A percentile compares a stretch with the other conserved stretches of the same genome.
Evolutionary conservation across 1,140 invertebrate species (phyloP).

Genomic region (Venturia canescens): DNA sequence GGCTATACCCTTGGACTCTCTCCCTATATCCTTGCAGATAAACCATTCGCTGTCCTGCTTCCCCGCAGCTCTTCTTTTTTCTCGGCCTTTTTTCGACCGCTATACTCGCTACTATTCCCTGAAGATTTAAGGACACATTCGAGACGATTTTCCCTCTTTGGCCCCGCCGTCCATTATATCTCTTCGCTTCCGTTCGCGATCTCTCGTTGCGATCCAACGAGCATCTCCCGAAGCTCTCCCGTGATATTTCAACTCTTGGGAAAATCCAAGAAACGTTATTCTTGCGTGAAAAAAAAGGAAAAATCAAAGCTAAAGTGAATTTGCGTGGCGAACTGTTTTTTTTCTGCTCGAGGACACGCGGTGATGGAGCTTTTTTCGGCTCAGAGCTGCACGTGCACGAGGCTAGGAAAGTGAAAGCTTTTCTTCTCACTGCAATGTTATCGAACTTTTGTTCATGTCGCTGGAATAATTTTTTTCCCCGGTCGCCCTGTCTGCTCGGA

Average conservation of each 20-base stretch:
- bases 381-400: neutral
- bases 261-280: constrained; percentile 11
- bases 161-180: neutral
- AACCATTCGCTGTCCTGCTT: neutral
- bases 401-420: neutral
- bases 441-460: constrained; percentile 1
- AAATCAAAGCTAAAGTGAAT: neutral
- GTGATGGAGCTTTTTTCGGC: neutral
- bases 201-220: constrained; percentile 16
- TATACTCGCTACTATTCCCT: constrained; percentile 1
- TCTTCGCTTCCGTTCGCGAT: neutral
- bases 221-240: neutral
- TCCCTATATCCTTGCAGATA: constrained; percentile 6
- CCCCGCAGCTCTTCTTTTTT: neutral
- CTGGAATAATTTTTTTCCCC: constrained; percentile 5
- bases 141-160: constrained; percentile 19
- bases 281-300: neutral
- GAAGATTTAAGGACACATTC: constrained; percentile 24
- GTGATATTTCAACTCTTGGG: constrained; percentile 10
- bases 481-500: neutral
- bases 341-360: neutral
- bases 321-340: neutral
- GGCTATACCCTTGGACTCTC: constrained; percentile 6
- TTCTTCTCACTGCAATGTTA: constrained; percentile 2
- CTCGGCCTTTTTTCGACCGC: constrained; percentile 7